Evolutionary conservation across 2,888 invertebrate genomes (phyloP).

Genomic region (Tipula vernalis): DNA sequence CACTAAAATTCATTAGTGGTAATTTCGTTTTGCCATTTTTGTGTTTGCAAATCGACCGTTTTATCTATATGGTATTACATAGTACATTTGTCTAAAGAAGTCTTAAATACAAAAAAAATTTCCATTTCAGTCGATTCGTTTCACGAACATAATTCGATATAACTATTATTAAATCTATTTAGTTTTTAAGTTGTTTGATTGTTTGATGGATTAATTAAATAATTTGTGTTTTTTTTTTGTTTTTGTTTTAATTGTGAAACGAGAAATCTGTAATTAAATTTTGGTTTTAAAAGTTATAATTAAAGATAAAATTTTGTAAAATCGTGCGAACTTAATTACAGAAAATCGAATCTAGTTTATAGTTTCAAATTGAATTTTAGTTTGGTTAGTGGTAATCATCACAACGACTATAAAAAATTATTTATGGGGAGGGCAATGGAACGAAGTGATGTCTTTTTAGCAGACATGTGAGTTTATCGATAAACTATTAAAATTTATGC

Average conservation of each 20-base stretch:
- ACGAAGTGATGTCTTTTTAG: not conserved
- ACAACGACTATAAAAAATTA: not conserved
- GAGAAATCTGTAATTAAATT: not conserved
- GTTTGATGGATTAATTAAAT: not conserved
- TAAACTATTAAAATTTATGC: not conserved
- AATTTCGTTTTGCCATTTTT: not conserved
- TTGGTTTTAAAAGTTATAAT: not conserved
- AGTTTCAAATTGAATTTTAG: not conserved
- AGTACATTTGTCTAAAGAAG: not conserved
- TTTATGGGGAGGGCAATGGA: not conserved
- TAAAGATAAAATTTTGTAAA: not conserved
- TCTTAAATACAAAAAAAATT: not conserved
- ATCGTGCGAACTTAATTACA: not conserved
- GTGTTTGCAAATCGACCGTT: not conserved
- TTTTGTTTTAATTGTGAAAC: not conserved
- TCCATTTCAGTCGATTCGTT: not conserved
- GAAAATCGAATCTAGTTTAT: not conserved
- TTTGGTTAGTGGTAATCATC: not conserved
- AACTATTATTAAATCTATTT: not conserved
- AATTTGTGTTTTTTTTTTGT: not conserved
- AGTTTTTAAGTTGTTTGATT: not conserved
- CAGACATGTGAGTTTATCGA: not conserved
- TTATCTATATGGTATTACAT: not conserved
- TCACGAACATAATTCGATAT: not conserved
- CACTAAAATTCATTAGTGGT: not conserved